phyloP scores from a whole-genome alignment of 2,888 invertebrate species.

The Fissipunctia ypsillon region DNA sequence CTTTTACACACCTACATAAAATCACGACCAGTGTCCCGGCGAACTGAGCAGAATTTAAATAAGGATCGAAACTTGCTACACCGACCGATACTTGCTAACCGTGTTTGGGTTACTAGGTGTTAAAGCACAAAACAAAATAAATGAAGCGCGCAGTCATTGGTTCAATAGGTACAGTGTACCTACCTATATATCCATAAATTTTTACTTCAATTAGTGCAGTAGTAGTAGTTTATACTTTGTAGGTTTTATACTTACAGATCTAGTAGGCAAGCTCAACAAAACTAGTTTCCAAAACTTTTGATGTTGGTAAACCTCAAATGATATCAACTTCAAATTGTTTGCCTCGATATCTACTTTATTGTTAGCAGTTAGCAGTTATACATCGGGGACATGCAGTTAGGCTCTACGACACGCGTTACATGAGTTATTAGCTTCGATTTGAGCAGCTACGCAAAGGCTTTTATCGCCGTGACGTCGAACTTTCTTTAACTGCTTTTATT shows the following conservation, averaged over 20 bases:
- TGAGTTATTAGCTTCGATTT: constrained; percentile 82
- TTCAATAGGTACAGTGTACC: neutral
- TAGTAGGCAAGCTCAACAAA: neutral
- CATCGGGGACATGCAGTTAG: constrained; percentile 75
- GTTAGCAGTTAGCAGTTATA: constrained; percentile 30
- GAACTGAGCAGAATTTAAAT: constrained; percentile 35
- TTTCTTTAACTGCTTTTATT: constrained; percentile 86
- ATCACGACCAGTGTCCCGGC: constrained; percentile 11
- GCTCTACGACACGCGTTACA: constrained; percentile 74
- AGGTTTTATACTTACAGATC: neutral
- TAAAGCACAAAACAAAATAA: neutral
- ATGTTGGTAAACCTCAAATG: constrained; percentile 1
- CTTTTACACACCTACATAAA: constrained; percentile 43
- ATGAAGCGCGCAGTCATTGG: neutral
- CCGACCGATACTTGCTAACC: neutral
- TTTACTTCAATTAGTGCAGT: neutral
- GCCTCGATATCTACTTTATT: constrained; percentile 39
- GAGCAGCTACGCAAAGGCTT: constrained; percentile 83
- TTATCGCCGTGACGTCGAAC: constrained; percentile 84
- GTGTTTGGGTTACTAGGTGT: neutral
- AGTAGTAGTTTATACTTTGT: neutral
- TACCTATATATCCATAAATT: neutral
- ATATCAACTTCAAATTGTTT: constrained; percentile 24
- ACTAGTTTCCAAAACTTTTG: constrained; percentile 11
- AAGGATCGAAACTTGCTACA: constrained; percentile 27